Evolutionary conservation across 1,140 invertebrate genomes (phyloP).

Genomic region (Eufriesea mexicana): DNA sequence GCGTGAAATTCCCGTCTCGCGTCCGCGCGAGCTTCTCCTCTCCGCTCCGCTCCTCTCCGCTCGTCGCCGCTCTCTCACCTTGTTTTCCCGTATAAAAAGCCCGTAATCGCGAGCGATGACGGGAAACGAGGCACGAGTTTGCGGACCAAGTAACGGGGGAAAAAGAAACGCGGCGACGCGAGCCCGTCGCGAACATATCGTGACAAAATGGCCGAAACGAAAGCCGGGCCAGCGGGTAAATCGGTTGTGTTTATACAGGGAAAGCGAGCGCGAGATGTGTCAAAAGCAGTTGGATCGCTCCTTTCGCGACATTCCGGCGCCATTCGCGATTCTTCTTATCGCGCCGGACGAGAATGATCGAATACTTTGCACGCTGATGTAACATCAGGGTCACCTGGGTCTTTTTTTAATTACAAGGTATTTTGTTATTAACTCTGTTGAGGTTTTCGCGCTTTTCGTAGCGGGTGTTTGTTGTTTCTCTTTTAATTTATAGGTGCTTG

Average conservation of each 20-base stretch:
- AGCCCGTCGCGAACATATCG: not conserved
- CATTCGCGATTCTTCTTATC: no score
- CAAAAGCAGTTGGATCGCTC: no score
- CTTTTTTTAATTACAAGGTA: no score
- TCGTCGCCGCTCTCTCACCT: not conserved
- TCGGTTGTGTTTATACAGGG: not conserved
- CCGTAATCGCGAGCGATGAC: not conserved
- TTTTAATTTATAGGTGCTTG: no score
- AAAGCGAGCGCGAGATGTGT: no score
- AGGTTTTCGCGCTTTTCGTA: no score
- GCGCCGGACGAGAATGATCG: no score
- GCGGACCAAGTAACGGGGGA: not conserved
- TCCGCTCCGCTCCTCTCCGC: not conserved
- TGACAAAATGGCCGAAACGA: conserved; percentile 3
- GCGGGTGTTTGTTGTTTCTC: no score
- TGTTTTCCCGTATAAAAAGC: conserved; percentile 15
- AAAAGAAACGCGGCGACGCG: not conserved
- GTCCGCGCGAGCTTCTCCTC: not conserved
- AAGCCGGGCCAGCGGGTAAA: not conserved
- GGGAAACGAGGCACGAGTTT: not conserved
- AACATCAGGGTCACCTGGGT: no score
- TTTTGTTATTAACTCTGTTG: no score
- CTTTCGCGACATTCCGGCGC: no score
- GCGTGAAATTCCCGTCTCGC: conserved; percentile 29
- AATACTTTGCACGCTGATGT: no score